Conservation (phyloP, 2,113 vertebrate genomes). For the Nyctereutes procyonoides region DNA sequence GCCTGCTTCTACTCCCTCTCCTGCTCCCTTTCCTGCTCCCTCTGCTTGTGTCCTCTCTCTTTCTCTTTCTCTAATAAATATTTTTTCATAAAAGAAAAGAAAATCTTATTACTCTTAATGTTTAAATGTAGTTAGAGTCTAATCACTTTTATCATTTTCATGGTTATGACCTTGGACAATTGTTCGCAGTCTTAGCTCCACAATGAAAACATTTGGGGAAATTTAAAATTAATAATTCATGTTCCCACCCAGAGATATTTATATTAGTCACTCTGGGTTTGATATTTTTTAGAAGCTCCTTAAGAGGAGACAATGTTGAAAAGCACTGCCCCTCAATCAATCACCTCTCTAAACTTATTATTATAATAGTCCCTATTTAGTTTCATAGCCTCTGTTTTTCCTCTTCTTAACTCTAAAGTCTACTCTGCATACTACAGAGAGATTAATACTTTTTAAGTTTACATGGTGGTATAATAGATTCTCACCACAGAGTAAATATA, state of each 20-base stretch:
- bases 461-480: neutral
- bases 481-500: neutral
- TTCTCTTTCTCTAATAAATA: neutral
- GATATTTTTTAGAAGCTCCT: neutral
- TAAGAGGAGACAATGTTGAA: neutral
- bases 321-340: neutral
- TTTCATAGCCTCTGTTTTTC: neutral
- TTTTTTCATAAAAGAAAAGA: neutral
- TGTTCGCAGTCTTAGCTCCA: neutral
- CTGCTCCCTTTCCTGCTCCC: neutral
- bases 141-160: neutral
- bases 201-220: neutral
- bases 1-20: neutral
- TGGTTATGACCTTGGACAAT: neutral
- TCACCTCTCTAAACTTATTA: neutral
- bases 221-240: neutral
- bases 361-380: neutral
- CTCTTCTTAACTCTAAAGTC: neutral
- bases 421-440: neutral
- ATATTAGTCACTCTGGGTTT: neutral
- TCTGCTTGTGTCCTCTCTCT: neutral
- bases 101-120: neutral
- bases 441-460: neutral
- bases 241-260: neutral
- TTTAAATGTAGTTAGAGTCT: neutral